These are phyloP conservation scores for Philaethria dido DNA, from an alignment of 2,888 invertebrate genomes.

Conservation along the genomic window DNA sequence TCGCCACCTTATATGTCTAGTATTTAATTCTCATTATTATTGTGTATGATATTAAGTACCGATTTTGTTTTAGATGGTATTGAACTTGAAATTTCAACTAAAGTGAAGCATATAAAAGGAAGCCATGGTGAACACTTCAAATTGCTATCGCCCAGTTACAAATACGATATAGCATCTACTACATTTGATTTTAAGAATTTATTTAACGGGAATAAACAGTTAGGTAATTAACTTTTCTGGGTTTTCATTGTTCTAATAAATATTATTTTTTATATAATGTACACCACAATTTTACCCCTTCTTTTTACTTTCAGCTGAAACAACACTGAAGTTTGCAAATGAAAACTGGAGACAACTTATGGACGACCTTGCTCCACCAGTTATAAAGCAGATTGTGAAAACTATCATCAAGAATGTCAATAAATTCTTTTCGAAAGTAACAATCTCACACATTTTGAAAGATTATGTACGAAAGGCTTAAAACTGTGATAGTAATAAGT, in stretches of 20 bases:
- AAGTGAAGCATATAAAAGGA: slow-evolving; percentile 59
- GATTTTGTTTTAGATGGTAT: slow-evolving; percentile 60
- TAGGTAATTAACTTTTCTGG: slow-evolving; percentile 57
- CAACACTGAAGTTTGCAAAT: slow-evolving; percentile 72
- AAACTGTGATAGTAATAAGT: slow-evolving; percentile 17
- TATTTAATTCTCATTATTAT: no score
- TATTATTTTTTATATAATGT: not conserved
- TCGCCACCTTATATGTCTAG: not conserved
- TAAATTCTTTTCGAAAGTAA: slow-evolving; percentile 69
- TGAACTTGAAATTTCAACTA: slow-evolving; percentile 63
- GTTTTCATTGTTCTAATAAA: not conserved
- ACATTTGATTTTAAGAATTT: slow-evolving; percentile 72
- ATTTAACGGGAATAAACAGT: slow-evolving; percentile 76
- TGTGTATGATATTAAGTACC: no score
- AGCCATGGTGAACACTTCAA: slow-evolving; percentile 63
- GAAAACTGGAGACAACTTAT: slow-evolving; percentile 77
- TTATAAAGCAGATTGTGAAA: slow-evolving; percentile 73
- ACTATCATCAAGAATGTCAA: slow-evolving; percentile 71
- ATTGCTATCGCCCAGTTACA: slow-evolving; percentile 64
- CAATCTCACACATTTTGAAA: slow-evolving; percentile 56
- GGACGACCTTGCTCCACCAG: slow-evolving; percentile 77
- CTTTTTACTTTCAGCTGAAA: slow-evolving; percentile 50
- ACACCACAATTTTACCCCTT: not conserved
- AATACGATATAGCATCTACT: slow-evolving; percentile 71
- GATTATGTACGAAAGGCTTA: slow-evolving; percentile 51